phyloP scores from a whole-genome alignment of 2,113 vertebrate genomes.

The Sisor rabdophorus region DNA sequence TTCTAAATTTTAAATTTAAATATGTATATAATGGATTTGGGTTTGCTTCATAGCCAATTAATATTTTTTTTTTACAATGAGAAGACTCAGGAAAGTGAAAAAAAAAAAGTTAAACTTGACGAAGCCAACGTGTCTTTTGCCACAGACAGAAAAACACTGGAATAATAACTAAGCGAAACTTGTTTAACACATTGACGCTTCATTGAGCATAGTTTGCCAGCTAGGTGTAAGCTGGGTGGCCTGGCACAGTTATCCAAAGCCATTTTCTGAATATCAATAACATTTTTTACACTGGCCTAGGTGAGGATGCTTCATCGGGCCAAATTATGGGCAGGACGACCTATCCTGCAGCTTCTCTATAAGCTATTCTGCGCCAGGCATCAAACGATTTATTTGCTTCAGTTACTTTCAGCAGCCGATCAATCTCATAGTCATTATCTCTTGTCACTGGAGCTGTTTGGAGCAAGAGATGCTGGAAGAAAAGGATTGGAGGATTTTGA shows the following conservation, averaged over 20 bases:
- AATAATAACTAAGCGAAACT: slow-evolving; percentile 77
- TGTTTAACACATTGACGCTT: slow-evolving; percentile 86
- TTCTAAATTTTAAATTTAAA: no score
- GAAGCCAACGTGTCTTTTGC: neutral
- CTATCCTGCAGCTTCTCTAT: slow-evolving; percentile 68
- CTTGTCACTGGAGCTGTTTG: slow-evolving; percentile 65
- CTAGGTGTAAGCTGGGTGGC: slow-evolving; percentile 59
- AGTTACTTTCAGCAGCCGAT: slow-evolving; percentile 68
- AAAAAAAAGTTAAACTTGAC: no score
- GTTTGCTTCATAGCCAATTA: no score
- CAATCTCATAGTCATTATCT: slow-evolving; percentile 74
- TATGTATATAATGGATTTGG: no score
- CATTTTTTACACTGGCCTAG: slow-evolving; percentile 66
- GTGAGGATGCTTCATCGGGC: slow-evolving; percentile 67
- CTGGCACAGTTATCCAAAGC: slow-evolving; percentile 55
- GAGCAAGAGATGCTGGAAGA: slow-evolving; percentile 49
- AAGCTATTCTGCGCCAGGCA: slow-evolving; percentile 64
- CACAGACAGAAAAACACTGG: neutral
- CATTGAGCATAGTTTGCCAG: slow-evolving; percentile 79
- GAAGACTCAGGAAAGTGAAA: no score
- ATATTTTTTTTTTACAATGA: neutral
- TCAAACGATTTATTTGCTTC: slow-evolving; percentile 73
- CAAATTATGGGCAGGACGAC: slow-evolving; percentile 68
- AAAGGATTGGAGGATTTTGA: slow-evolving; percentile 29
- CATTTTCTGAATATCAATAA: slow-evolving; percentile 78